Percentiles rank a stretch among this genome's conserved stretches.
Conservation (phyloP, 2,888 invertebrate genomes). For the Nebria salina region DNA sequence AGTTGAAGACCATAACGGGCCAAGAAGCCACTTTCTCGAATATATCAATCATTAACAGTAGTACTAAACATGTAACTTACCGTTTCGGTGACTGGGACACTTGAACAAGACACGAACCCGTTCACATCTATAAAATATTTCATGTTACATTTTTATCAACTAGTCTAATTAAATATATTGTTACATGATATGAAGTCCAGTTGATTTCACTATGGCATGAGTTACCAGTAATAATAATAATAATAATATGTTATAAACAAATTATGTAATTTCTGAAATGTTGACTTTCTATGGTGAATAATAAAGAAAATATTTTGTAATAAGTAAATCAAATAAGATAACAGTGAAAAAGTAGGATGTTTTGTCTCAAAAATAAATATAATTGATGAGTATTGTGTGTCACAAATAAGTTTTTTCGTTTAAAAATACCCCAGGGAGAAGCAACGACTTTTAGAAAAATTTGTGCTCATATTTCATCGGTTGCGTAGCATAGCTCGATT, state of each 20-base stretch:
- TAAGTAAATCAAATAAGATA: too few species aligned
- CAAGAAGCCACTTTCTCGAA: neutral
- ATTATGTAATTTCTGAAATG: neutral
- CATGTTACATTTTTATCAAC: too few species aligned
- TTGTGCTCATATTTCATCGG: neutral
- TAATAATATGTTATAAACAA: neutral
- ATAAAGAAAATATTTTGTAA: neutral
- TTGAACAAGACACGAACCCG: neutral
- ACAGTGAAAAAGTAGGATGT: neutral
- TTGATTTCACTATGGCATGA: too few species aligned
- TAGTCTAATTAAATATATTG: too few species aligned
- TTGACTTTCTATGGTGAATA: neutral
- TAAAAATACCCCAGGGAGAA: conserved; percentile 34
- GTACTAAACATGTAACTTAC: neutral
- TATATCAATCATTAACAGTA: neutral
- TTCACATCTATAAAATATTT: neutral
- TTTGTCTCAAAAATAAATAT: conserved; percentile 29
- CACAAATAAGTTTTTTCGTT: conserved; percentile 34
- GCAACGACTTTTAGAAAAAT: neutral
- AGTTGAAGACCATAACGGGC: neutral
- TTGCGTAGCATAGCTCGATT: neutral
- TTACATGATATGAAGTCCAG: too few species aligned
- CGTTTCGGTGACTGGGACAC: neutral
- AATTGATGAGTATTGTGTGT: conserved; percentile 41
- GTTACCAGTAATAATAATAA: too few species aligned